These are phyloP conservation scores for Melolontha melolontha DNA, from an alignment of 2,888 invertebrate genomes.

Conservation along the genomic window DNA sequence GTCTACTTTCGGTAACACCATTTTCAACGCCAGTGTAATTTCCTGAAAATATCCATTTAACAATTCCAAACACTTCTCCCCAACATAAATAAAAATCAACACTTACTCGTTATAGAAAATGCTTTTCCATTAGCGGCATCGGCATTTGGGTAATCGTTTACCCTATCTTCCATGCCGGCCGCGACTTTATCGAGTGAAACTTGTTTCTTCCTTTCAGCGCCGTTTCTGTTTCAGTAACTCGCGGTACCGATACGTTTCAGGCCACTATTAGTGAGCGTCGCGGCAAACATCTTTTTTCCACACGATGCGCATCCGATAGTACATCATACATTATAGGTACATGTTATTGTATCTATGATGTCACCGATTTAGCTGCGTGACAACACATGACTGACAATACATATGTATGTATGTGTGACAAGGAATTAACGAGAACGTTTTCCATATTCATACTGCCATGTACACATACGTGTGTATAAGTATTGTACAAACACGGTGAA, in stretches of 20 bases:
- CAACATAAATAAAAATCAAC: constrained; percentile 9
- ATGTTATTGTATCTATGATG: neutral
- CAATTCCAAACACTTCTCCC: neutral
- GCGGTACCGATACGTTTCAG: constrained; percentile 9
- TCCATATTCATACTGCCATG: neutral
- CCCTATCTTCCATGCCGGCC: constrained; percentile 27
- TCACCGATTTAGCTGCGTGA: constrained; percentile 12
- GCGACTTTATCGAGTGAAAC: neutral
- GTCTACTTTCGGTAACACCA: constrained; percentile 46
- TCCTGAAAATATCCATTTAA: constrained; percentile 13
- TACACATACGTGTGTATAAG: constrained; percentile 5
- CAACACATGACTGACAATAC: constrained; percentile 14
- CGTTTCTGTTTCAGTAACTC: neutral
- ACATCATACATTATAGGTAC: neutral
- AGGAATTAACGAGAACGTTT: no score
- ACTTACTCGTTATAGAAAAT: constrained; percentile 42
- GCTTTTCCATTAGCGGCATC: constrained; percentile 39
- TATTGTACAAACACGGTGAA: constrained; percentile 2
- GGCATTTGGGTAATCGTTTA: constrained; percentile 7
- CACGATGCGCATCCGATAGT: constrained; percentile 6
- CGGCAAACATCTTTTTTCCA: neutral
- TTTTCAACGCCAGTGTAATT: constrained; percentile 23
- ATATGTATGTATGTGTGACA: neutral
- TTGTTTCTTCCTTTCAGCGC: constrained; percentile 8
- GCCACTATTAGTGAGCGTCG: neutral